Evolutionary conservation across 2,888 invertebrate genomes (phyloP).

Genomic region (Apamea sordens): DNA sequence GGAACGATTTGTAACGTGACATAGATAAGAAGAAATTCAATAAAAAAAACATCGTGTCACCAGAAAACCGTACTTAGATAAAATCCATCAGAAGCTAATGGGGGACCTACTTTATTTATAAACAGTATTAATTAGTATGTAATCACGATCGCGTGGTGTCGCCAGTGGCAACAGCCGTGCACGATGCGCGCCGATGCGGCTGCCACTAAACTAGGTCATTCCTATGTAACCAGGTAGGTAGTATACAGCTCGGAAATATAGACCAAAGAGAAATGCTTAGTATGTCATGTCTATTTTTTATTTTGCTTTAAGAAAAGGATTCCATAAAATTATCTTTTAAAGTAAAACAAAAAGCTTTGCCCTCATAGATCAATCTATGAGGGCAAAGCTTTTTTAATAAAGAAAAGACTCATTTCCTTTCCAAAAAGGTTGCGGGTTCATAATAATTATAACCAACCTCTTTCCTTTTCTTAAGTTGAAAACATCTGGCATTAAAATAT

Average conservation of each 20-base stretch:
- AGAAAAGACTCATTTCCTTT: background rate
- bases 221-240: constrained; percentile 63
- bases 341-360: background rate
- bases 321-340: background rate
- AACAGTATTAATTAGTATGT: constrained; percentile 59
- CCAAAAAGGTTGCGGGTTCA: constrained; percentile 13
- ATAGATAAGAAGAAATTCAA: background rate
- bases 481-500: background rate
- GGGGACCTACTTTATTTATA: constrained; percentile 27
- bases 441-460: background rate
- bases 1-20: constrained; percentile 13
- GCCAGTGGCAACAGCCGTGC: constrained; percentile 56
- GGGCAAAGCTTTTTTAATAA: background rate
- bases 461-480: background rate
- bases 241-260: constrained; percentile 45
- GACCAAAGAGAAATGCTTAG: constrained; percentile 46
- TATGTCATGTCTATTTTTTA: constrained; percentile 35
- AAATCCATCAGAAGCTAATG: constrained; percentile 4
- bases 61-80: constrained; percentile 2
- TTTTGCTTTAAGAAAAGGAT: background rate
- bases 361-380: constrained; percentile 13
- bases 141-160: constrained; percentile 64
- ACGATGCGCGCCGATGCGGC: constrained; percentile 69
- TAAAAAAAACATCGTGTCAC: background rate
- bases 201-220: constrained; percentile 68